Evolutionary conservation across 2,113 vertebrate species (phyloP), one percentile per base, ranked within the genome.

Genomic region (Motacilla alba): DNA sequence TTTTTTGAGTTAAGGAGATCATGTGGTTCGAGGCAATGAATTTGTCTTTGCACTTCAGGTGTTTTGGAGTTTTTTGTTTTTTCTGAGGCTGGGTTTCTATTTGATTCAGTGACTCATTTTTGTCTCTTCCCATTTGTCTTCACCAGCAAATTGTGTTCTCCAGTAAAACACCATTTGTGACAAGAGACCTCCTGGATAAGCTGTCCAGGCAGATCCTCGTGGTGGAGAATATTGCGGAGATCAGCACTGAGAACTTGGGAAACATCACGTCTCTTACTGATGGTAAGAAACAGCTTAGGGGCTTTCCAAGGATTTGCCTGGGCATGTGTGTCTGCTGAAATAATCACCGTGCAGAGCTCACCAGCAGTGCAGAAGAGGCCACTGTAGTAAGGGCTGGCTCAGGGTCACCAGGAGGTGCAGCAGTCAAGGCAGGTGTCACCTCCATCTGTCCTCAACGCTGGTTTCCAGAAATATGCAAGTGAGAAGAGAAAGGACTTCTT

Each of bases 191-290:
- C 59, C 97, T 99, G 82, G 98, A 98, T 94, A 99, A 99, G 94
- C 97, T 99, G 31, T 98, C 98, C 1, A 94, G 94, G 69, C 99
- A 99, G 97, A 98, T 98, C 17, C 96, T 97, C 2, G 98, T 99
- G 94, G 83, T 99, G 82, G 98, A 99, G 95, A 98, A 98, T 35
- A 98, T 99, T 0, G 98, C 98, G 0, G 98, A 99, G 39, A 97
- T 99, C 97, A 99, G 98, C 46, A 98, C 96, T 18, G 99, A 99
- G 91, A 97, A 98, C 86, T 90, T 98, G 31, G 99, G 98, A 60
- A 97, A 97, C 50, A 97, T 98, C 55, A 98, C 97, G 59, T 99
- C 98, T 16, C 98, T 98, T 26, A 96, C 98, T 41, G 99, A 99
- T 55, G 99, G 99, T 99, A 80, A 93, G 98, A 84, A n/a, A 81